Base-by-base conservation (phyloP, 2,888 invertebrate species). In the Ischnus inquisitorius region DNA sequence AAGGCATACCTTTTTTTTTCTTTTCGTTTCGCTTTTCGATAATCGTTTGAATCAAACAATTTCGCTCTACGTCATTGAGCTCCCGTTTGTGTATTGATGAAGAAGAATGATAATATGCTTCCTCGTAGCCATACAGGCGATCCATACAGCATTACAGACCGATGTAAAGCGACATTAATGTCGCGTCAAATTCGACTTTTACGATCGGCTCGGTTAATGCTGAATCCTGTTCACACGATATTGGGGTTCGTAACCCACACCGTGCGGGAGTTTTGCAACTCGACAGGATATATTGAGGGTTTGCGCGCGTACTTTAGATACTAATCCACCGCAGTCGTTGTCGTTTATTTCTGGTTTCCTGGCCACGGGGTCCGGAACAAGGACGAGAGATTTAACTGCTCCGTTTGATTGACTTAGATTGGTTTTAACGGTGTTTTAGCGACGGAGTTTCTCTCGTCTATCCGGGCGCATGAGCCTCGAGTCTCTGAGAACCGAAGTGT, bases 131-230 rank as follows among this genome's bases (percentile, higher is more conserved):
- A 22, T 39, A 46, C 76, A 51, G 79, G 71, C 64, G 79, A 60
- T 46, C 69, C 51, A 43, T 80, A 75, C 82, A 75, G 67, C 78
- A 84, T 39, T 34, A 34, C 34, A 34, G 22, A 22, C 60, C 67
- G 60, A 74, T 74, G 12, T 72, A 65, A 54, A 34, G 51, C 54
- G 67, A 77, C 72, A 75, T 81, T 77, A 84, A 79, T 67, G 60
- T 79, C 84, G 65, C 82, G 51, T 79, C 79, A 75, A 75, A 82
- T 80, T 84, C 65, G 51, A 78, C 82, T 62, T 84, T 84, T 82
- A 82, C 84, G 80, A 80, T 74, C 79, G 46, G 51, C 57, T 28
- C 51, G n/a, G 51, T 79, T 72, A 54, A 79, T 57, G 10, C 54
- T 3, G 43, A 46, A 79, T 79, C 79, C 79, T 71, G 79, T 79